Conservation (phyloP, 2,113 vertebrate genomes). For the Psophia crepitans region DNA sequence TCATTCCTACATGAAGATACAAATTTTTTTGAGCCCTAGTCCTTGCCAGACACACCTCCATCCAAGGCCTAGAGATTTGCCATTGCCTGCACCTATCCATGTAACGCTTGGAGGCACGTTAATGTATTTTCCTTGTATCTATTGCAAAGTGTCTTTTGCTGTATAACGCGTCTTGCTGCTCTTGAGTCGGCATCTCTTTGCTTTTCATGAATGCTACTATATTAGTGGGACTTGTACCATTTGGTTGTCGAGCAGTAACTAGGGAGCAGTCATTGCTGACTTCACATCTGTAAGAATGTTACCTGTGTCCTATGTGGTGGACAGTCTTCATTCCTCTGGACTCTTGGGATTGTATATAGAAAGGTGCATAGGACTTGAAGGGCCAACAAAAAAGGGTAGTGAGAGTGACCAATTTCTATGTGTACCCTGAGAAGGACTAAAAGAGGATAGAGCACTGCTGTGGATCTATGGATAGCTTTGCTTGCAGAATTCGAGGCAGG, state of each 20-base stretch:
- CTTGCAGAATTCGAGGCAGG: not conserved
- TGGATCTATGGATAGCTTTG: not conserved
- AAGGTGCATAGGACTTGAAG: not conserved
- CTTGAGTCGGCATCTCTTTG: not conserved
- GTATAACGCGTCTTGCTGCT: not conserved
- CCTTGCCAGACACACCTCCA: not conserved
- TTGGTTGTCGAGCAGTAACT: not conserved
- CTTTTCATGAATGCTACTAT: not conserved
- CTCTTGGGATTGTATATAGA: not conserved
- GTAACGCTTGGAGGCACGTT: not conserved
- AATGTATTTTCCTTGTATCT: not conserved
- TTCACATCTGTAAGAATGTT: not conserved
- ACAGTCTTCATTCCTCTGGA: not conserved
- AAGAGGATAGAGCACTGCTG: not conserved
- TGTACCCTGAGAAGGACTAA: not conserved
- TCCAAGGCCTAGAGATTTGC: not conserved
- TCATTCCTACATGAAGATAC: not conserved
- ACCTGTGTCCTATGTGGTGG: not conserved
- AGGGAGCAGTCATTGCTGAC: not conserved
- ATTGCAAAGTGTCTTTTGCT: not conserved
- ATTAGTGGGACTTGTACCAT: not conserved
- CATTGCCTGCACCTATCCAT: not conserved
- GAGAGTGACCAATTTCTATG: not conserved
- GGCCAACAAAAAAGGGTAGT: not conserved
- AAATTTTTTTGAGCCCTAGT: not conserved